phyloP scores from a whole-genome alignment of 1,140 invertebrate species.

The Aricia agestis region DNA sequence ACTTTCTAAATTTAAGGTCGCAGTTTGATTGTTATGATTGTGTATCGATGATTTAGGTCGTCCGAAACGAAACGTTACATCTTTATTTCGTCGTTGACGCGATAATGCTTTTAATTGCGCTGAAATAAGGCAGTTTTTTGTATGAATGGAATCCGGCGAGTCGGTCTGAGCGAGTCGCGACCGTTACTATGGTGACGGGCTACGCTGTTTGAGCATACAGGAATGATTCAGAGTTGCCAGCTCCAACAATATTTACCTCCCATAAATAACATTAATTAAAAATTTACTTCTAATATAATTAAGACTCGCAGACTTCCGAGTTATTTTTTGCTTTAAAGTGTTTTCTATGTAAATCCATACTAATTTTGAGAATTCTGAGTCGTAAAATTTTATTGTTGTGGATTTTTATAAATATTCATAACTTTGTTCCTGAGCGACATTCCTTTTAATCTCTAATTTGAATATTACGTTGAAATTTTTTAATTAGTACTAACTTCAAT shows the following conservation, averaged over 20 bases:
- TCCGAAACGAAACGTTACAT: conserved; percentile 68
- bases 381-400: conserved; percentile 13
- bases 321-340: conserved; percentile 2
- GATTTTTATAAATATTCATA: conserved; percentile 5
- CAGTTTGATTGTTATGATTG: conserved; percentile 67
- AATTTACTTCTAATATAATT: conserved; percentile 11
- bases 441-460: conserved; percentile 1
- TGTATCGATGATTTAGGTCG: conserved; percentile 54
- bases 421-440: not conserved
- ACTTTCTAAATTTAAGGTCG: conserved; percentile 63
- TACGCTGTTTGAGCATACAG: conserved; percentile 49
- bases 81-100: conserved; percentile 55
- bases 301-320: not conserved
- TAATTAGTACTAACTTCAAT: not conserved
- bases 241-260: conserved; percentile 47
- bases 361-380: not conserved
- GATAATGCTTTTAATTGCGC: conserved; percentile 46
- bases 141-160: conserved; percentile 30
- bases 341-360: conserved; percentile 7
- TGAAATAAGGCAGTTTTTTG: conserved; percentile 54
- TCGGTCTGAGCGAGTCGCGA: conserved; percentile 36
- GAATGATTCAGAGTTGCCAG: conserved; percentile 51
- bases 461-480: not conserved
- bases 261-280: conserved; percentile 39
- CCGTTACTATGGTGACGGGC: conserved; percentile 64